These are phyloP conservation scores for Drosophila tsacasi DNA, from an alignment of 1,140 invertebrate genomes.

Conservation along the genomic window DNA sequence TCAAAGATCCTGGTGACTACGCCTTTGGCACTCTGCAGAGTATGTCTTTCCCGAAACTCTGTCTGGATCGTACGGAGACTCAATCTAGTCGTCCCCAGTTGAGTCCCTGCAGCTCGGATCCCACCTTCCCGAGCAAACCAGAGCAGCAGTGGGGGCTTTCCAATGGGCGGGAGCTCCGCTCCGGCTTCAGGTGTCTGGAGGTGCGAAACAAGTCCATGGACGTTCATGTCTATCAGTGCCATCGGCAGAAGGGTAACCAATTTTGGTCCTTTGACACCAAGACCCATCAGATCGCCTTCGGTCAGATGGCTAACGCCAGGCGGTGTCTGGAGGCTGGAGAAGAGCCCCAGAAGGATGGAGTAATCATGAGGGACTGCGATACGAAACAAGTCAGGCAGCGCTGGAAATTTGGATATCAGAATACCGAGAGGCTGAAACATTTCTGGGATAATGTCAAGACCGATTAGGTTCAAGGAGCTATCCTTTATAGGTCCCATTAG, in stretches of 20 bases:
- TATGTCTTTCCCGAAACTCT: slow-evolving; percentile 88
- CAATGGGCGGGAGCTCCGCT: slow-evolving; percentile 95
- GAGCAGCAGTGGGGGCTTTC: slow-evolving; percentile 90
- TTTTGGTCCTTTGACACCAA: slow-evolving; percentile 93
- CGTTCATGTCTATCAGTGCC: slow-evolving; percentile 91
- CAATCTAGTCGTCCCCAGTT: slow-evolving; percentile 88
- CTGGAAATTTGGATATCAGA: slow-evolving; percentile 75
- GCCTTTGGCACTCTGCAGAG: slow-evolving; percentile 91
- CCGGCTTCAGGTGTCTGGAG: slow-evolving; percentile 94
- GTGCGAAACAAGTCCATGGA: slow-evolving; percentile 89
- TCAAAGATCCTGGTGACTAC: slow-evolving; percentile 94
- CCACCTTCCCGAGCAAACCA: slow-evolving; percentile 84
- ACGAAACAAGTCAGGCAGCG: slow-evolving; percentile 41
- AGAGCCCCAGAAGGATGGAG: not conserved
- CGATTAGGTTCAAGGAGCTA: not conserved
- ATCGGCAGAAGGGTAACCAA: slow-evolving; percentile 95
- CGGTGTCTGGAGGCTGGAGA: slow-evolving; percentile 52
- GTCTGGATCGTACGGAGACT: slow-evolving; percentile 90
- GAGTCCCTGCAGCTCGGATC: slow-evolving; percentile 85
- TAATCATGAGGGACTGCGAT: slow-evolving; percentile 53
- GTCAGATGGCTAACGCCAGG: slow-evolving; percentile 11
- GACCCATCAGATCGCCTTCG: slow-evolving; percentile 54
- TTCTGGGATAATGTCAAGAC: slow-evolving; percentile 52
- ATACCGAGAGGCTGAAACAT: slow-evolving; percentile 44
- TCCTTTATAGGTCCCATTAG: not conserved